These are phyloP conservation scores for Casuarius casuarius DNA, from an alignment of 2,113 vertebrate genomes.

Conservation along the genomic window DNA sequence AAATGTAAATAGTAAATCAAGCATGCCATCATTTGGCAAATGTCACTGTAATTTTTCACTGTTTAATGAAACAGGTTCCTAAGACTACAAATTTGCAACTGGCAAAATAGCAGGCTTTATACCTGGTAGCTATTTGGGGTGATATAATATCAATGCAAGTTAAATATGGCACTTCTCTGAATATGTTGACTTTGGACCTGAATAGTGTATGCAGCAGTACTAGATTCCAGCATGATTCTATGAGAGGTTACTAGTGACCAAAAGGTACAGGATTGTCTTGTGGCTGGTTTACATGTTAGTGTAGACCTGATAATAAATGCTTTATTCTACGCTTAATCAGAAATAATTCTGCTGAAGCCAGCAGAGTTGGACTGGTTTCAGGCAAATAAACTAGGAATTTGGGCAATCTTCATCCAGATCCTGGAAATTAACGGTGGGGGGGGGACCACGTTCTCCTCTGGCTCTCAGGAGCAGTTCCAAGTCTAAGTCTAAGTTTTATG, in stretches of 20 bases:
- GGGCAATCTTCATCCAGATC: neutral
- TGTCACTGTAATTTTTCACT: neutral
- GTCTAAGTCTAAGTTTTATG: rapidly evolving
- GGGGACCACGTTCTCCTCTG: neutral
- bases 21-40: neutral
- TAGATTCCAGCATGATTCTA: neutral
- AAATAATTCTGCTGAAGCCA: neutral
- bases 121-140: neutral
- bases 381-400: neutral
- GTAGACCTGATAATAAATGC: neutral
- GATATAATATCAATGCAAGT: neutral
- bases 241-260: neutral
- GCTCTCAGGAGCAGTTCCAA: neutral
- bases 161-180: neutral
- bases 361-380: neutral
- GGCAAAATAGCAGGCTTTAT: neutral
- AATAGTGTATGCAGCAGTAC: neutral
- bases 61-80: neutral
- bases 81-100: neutral
- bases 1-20: neutral
- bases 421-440: neutral
- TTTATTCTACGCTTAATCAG: neutral
- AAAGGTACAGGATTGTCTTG: neutral
- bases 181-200: neutral
- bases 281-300: neutral